Percentiles rank a stretch among this genome's conserved stretches.
phyloP scores from a whole-genome alignment of 2,113 vertebrate genomes.

The Bubo blakistoni region DNA sequence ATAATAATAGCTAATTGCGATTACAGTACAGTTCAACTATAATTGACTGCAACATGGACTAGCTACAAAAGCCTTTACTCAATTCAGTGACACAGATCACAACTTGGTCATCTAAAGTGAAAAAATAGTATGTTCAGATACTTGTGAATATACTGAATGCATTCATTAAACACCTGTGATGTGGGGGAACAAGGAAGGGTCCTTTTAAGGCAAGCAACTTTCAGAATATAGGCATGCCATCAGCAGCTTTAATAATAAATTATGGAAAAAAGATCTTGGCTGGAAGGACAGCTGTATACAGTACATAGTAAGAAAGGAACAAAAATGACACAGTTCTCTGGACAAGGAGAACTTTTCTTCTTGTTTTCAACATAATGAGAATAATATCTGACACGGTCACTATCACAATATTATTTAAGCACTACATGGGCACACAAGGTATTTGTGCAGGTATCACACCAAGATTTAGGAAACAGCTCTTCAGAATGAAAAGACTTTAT shows the following conservation, averaged over 20 bases:
- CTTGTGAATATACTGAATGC: rapidly evolving
- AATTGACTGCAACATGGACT: background rate
- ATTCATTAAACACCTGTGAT: background rate
- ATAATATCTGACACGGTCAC: background rate
- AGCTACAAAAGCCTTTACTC: background rate
- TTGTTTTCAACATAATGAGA: background rate
- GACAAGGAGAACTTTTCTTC: background rate
- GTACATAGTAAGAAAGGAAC: background rate
- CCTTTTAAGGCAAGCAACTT: background rate
- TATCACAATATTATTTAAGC: rapidly evolving
- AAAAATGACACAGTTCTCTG: background rate
- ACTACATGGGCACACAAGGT: background rate
- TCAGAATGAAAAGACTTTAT: background rate
- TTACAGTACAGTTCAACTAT: background rate
- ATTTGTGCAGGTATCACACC: background rate
- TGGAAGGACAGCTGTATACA: background rate
- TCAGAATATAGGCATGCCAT: background rate
- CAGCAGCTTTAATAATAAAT: background rate
- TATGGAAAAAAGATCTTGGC: background rate
- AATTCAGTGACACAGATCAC: background rate
- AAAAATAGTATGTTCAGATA: background rate
- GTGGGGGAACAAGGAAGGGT: background rate
- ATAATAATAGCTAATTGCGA: background rate
- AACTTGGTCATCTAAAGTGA: background rate
- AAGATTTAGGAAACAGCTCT: background rate